A percentile compares a stretch with the other conserved stretches of the same genome.
These are phyloP conservation scores for Chelidonichthys spinosus DNA, from an alignment of 2,797 vertebrate genomes.

Conservation along the genomic window DNA sequence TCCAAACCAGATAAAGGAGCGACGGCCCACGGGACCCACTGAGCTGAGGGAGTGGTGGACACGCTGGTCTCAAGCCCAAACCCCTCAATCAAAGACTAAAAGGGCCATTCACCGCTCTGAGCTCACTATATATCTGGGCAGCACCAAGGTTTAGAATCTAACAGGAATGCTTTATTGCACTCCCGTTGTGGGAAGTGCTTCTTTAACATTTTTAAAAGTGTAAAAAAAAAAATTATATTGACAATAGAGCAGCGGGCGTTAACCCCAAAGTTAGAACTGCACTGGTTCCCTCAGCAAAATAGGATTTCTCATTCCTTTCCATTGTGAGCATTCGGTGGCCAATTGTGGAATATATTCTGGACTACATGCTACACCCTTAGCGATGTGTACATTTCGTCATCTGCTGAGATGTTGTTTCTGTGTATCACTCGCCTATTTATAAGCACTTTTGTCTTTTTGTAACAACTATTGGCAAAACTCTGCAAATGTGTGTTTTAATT, in stretches of 20 bases:
- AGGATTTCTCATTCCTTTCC: too few relatives aligned
- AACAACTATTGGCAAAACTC: background rate
- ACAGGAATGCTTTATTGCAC: background rate
- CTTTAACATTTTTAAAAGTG: too few relatives aligned
- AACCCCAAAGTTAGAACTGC: too few relatives aligned
- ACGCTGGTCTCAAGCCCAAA: conserved; percentile 76
- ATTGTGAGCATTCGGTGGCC: background rate
- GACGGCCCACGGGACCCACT: conserved; percentile 68
- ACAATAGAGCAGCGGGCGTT: too few relatives aligned
- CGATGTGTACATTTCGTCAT: background rate
- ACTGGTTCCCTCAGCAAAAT: too few relatives aligned
- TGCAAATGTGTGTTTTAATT: background rate
- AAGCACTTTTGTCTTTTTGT: background rate
- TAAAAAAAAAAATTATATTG: too few relatives aligned
- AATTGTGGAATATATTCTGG: background rate
- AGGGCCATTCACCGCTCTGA: conserved; percentile 80
- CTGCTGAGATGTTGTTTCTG: background rate
- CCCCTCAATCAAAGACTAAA: conserved; percentile 37
- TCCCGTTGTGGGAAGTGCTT: too few relatives aligned
- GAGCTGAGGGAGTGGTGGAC: conserved; percentile 84
- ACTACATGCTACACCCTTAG: background rate
- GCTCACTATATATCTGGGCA: conserved; percentile 79
- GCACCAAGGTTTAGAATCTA: conserved; percentile 75
- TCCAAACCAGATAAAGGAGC: conserved; percentile 71
- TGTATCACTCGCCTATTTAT: too few relatives aligned